A percentile compares a stretch with the other conserved stretches of the same genome.
These are phyloP conservation scores for Cantharis lateralis DNA, from an alignment of 2,888 invertebrate species.

Conservation along the genomic window DNA sequence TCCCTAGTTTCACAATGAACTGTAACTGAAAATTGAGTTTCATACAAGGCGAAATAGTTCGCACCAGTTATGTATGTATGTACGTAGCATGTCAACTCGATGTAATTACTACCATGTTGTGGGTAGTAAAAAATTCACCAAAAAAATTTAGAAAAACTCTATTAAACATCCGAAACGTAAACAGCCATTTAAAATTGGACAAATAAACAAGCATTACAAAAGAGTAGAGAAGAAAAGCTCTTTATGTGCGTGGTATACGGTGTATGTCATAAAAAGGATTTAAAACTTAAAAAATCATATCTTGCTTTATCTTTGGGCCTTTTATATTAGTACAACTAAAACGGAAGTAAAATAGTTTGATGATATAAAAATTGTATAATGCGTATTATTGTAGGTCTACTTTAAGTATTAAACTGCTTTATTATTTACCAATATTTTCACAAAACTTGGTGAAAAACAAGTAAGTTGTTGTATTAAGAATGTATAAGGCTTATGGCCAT, in stretches of 20 bases:
- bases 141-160: background rate
- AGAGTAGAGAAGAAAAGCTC: background rate
- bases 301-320: background rate
- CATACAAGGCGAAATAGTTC: background rate
- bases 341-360: background rate
- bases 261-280: background rate
- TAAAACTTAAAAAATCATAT: background rate
- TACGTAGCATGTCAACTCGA: background rate
- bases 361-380: background rate
- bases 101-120: background rate
- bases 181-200: background rate
- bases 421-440: conserved; percentile 16
- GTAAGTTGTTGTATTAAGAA: conserved; percentile 11
- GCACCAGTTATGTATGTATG: background rate
- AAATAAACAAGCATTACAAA: background rate
- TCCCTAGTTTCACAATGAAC: background rate
- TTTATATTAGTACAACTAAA: background rate
- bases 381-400: background rate
- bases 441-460: conserved; percentile 13
- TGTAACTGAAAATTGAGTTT: background rate
- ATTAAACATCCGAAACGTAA: background rate
- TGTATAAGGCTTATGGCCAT: conserved; percentile 18
- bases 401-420: background rate
- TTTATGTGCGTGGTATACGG: background rate
- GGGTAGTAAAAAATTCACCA: background rate